phyloP scores from a whole-genome alignment of 2,113 vertebrate species.

The Mustelus asterias region DNA sequence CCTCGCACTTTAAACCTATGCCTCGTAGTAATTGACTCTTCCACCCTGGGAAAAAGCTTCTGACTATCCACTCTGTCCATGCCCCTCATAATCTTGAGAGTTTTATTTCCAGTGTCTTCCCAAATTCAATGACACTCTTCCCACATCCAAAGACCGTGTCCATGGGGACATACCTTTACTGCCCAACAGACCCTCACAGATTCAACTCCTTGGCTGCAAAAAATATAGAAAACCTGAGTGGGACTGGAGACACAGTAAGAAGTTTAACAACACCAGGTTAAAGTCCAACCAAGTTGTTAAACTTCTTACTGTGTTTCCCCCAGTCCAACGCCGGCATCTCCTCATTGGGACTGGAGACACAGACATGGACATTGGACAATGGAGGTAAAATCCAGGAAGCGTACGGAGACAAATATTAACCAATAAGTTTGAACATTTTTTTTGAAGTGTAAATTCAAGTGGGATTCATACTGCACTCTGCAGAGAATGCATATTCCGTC shows the following conservation, averaged over 20 bases:
- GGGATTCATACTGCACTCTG: background rate
- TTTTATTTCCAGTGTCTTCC: too few species aligned
- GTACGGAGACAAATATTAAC: background rate
- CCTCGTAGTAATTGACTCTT: too few species aligned
- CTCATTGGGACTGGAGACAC: background rate
- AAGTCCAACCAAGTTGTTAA: too few species aligned
- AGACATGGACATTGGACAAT: background rate
- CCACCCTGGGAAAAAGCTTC: too few species aligned
- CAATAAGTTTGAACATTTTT: too few species aligned
- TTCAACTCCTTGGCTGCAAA: background rate
- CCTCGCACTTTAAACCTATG: too few species aligned
- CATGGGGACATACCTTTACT: background rate
- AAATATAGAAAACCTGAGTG: background rate
- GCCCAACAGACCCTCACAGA: background rate
- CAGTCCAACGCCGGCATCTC: too few species aligned
- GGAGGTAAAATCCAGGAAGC: background rate
- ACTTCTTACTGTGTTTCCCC: too few species aligned
- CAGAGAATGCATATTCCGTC: background rate
- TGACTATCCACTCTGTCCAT: too few species aligned
- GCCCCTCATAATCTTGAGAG: too few species aligned
- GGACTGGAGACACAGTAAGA: background rate
- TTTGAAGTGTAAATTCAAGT: background rate
- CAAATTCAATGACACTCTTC: background rate
- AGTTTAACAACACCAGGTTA: too few species aligned
- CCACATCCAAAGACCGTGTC: background rate